Evolutionary conservation across 1,140 invertebrate species (phyloP), one percentile per base, ranked within the genome.

Genomic region (Homalodisca vitripennis): DNA sequence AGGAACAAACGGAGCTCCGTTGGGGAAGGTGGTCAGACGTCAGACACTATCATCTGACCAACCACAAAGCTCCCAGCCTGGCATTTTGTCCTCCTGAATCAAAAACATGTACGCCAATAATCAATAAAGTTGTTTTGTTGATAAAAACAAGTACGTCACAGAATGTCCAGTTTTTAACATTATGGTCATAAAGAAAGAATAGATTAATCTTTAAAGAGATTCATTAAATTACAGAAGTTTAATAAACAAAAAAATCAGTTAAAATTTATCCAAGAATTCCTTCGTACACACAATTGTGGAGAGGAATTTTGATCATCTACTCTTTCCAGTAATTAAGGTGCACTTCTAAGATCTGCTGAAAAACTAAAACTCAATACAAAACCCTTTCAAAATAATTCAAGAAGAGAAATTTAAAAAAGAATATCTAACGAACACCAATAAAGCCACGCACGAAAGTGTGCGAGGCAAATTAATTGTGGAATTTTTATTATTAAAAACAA

Each of bases 1-100:
- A 97, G 0, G 90, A 94, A n/a, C n/a, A 77, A 95, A 99, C 0
- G 97, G 97, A 14, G 86, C 87, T 0, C 89, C 90, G 78, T 98
- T 98, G 0, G 92, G 90, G 0, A 86, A 78, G 1, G 89, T 84
- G 78, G 99, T 97, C n/a, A n/a, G 22, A 88, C 88, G 79, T 99
- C 97, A 3, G 85, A 88, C 0, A 98, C 55, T 13, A 84, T 82
- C 69, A 98, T 92, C 73, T 90, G 89, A 0, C 97, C 80, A 29
- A 99, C 85, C 0, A 86, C n/a, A n/a, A n/a, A n/a, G n/a, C n/a
- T n/a, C 82, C 76, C 90, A 88, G 10, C 94, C 94, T 27, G 93
- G 81, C 12, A 87, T 84, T 76, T 92, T 89, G 74, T 95, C 93
- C 78, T 97, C 95, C 82, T 94, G 86, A 41, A 41, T n/a, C n/a